Conservation (phyloP, 2,797 vertebrate genomes). For the Rachycentron canadum region DNA sequence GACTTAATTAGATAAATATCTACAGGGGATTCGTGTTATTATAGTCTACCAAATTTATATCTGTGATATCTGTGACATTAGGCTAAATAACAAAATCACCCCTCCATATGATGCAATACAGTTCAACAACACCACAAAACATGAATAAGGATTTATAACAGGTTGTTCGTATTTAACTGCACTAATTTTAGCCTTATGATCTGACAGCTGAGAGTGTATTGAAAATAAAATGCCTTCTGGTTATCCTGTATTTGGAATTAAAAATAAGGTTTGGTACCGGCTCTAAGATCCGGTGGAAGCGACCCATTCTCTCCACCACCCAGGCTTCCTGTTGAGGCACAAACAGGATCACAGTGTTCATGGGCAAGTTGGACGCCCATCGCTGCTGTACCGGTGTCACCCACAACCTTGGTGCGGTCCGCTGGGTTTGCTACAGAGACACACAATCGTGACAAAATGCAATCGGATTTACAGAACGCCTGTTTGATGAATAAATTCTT, state of each 20-base stretch:
- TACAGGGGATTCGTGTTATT: background rate
- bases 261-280: slow-evolving; percentile 82
- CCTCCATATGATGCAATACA: background rate
- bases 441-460: background rate
- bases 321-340: slow-evolving; percentile 98
- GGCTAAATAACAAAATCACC: background rate
- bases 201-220: background rate
- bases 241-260: background rate
- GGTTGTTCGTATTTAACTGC: no score
- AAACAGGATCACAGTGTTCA: slow-evolving; percentile 94
- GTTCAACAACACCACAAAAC: background rate
- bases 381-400: slow-evolving; percentile 81
- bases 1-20: background rate
- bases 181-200: background rate
- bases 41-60: background rate
- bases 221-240: background rate
- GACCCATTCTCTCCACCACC: slow-evolving; percentile 98
- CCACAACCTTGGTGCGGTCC: slow-evolving; percentile 66
- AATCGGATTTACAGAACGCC: background rate
- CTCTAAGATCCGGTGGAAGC: slow-evolving; percentile 94
- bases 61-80: no score
- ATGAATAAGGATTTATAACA: no score
- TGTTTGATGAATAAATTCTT: background rate
- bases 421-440: slow-evolving; percentile 72
- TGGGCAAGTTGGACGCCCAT: slow-evolving; percentile 89